A percentile compares a stretch with the other conserved stretches of the same genome.
Conservation (phyloP, 2,113 vertebrate species). For the Fregetta grallaria region DNA sequence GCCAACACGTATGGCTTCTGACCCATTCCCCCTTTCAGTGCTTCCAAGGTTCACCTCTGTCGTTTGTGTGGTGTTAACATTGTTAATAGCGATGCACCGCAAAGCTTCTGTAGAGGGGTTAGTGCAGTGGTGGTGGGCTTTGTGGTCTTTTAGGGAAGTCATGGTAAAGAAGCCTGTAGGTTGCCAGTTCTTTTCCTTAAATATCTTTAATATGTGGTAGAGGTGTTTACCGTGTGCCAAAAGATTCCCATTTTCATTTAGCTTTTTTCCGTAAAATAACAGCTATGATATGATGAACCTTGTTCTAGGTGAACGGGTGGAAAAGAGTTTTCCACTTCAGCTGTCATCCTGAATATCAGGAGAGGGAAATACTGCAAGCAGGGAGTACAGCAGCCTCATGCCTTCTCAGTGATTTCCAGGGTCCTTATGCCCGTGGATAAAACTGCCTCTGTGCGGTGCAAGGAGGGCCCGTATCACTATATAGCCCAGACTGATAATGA, state of each 20-base stretch:
- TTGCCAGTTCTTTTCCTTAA: not conserved
- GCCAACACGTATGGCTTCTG: not conserved
- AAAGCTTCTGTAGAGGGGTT: not conserved
- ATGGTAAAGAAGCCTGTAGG: not conserved
- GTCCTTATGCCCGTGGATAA: accelerated
- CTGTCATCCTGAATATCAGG: not conserved
- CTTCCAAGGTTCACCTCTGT: not conserved
- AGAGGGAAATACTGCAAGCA: not conserved
- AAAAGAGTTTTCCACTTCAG: not conserved
- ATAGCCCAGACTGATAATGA: not conserved
- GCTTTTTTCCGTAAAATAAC: not conserved
- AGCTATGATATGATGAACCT: not conserved
- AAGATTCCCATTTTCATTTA: not conserved
- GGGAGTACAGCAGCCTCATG: not conserved
- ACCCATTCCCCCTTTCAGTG: not conserved
- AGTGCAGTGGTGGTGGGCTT: not conserved
- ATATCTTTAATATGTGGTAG: not conserved
- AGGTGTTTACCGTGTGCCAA: not conserved
- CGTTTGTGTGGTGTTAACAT: accelerated
- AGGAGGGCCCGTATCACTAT: accelerated
- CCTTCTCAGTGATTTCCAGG: not conserved
- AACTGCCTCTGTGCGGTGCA: not conserved
- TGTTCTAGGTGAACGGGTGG: not conserved
- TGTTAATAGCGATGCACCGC: not conserved
- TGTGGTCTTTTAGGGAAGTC: not conserved